These are phyloP conservation scores for Scaptomyza caliginosa DNA, from an alignment of 2,888 invertebrate genomes.

Conservation along the genomic window DNA sequence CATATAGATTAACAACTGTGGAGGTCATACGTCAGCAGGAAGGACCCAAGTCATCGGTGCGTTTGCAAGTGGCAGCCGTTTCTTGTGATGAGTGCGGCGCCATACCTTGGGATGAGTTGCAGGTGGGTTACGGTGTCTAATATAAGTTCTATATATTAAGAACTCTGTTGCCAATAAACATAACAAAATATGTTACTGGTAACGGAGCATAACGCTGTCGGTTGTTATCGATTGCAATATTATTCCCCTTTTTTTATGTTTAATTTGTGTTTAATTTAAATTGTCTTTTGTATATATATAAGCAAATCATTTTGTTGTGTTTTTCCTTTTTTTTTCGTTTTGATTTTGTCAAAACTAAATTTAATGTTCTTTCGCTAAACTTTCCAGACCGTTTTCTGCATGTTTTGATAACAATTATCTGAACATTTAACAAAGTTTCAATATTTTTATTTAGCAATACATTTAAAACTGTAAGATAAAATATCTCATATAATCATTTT, in stretches of 20 bases:
- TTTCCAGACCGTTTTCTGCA: conserved; percentile 59
- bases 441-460: conserved; percentile 32
- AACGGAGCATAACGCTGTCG: neutral
- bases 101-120: conserved; percentile 97
- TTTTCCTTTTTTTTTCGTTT: conserved; percentile 20
- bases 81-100: conserved; percentile 92
- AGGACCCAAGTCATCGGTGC: conserved; percentile 88
- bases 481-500: conserved; percentile 72
- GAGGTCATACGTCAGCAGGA: conserved; percentile 90
- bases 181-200: neutral
- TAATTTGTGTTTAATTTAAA: conserved; percentile 13
- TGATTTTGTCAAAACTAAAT: conserved; percentile 13
- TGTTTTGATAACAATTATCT: conserved; percentile 62
- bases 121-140: conserved; percentile 86
- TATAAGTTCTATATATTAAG: neutral
- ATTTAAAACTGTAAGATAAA: conserved; percentile 68
- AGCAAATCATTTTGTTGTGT: conserved; percentile 21
- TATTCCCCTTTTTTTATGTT: conserved; percentile 8
- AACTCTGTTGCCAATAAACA: neutral
- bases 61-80: conserved; percentile 89
- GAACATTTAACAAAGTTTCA: conserved; percentile 43
- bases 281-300: conserved; percentile 65
- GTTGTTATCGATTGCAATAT: neutral
- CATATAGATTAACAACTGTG: conserved; percentile 90
- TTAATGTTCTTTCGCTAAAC: conserved; percentile 48